Base-by-base conservation (phyloP, 2,888 invertebrate genomes). In the Tyria jacobaeae region DNA sequence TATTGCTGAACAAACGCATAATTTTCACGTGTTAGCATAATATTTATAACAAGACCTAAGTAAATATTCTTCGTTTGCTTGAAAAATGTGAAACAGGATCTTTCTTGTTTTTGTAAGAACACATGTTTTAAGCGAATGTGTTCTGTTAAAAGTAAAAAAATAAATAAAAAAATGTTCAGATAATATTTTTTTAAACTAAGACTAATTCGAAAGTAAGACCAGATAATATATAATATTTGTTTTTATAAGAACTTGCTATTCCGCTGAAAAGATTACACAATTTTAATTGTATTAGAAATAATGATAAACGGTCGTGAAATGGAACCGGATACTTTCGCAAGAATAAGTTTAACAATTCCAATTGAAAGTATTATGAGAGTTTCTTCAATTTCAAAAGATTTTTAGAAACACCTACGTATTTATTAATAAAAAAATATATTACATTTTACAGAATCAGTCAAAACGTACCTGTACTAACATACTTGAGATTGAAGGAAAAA, bases 31-130 rank as follows among this genome's bases (percentile, higher is more conserved):
- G 82, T 81, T 82, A 81, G 79, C 85, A 82, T 86, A 86, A 85
- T 87, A 88, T 88, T 89, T 88, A 84, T 85, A 82, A 87, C 83
- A 81, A 80, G 78, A 62, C 88, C 89, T 89, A 89, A 87, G 84
- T 87, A 86, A 89, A 89, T 84, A 88, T 75, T 68, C 71, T 60
- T 55, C 2, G 65, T 68, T 70, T 64, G 70, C 69, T 69, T 65
- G 62, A 63, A 60, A 61, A 70, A 67, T 67, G 60, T 58, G 57
- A 71, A 71, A 67, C 71, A 60, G 53, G 56, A 47, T 59, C 67
- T 70, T 68, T 62, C 64, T 62, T 59, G 66, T 70, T 68, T 61
- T 66, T 62, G 55, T 52, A 41, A 41, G 10, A 17, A 17, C 55
- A 57, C 52, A 25, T 48, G 56, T 61, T 44, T 44, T 44, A 44